A percentile compares a stretch with the other conserved stretches of the same genome.
phyloP scores from a whole-genome alignment of 2,888 invertebrate species.

The Allolobophora icterica region DNA sequence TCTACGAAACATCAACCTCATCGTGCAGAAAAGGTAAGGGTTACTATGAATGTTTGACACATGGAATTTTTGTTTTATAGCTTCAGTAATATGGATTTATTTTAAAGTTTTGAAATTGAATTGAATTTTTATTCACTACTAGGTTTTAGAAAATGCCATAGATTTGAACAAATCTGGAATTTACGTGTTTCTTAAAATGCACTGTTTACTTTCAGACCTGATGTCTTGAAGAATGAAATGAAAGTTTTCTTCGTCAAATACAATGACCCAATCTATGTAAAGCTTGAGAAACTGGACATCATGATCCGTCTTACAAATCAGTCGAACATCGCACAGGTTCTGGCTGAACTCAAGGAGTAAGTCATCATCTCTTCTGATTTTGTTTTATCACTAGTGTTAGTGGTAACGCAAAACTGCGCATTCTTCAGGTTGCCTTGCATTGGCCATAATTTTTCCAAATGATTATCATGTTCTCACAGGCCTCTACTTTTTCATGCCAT shows the following conservation, averaged over 20 bases:
- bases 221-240: constrained; percentile 99
- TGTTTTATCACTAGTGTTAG: no score
- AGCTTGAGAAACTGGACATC: constrained; percentile 96
- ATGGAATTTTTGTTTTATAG: not conserved
- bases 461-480: no score
- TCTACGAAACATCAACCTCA: constrained; percentile 94
- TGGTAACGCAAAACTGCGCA: no score
- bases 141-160: not conserved
- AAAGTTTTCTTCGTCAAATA: constrained; percentile 99
- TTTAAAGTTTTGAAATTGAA: not conserved
- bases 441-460: no score
- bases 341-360: constrained; percentile 93
- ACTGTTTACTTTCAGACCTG: constrained; percentile 70
- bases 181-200: not conserved
- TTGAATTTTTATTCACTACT: not conserved
- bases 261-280: constrained; percentile 99
- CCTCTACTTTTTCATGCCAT: no score
- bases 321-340: constrained; percentile 89
- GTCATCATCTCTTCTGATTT: constrained; percentile 38
- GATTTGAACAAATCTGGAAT: not conserved
- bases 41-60: not conserved
- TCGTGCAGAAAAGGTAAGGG: constrained; percentile 84
- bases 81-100: not conserved
- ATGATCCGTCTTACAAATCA: constrained; percentile 98
- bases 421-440: no score